Evolutionary conservation across 2,113 vertebrate species (phyloP).

Genomic region (Aleadryas rufinucha): DNA sequence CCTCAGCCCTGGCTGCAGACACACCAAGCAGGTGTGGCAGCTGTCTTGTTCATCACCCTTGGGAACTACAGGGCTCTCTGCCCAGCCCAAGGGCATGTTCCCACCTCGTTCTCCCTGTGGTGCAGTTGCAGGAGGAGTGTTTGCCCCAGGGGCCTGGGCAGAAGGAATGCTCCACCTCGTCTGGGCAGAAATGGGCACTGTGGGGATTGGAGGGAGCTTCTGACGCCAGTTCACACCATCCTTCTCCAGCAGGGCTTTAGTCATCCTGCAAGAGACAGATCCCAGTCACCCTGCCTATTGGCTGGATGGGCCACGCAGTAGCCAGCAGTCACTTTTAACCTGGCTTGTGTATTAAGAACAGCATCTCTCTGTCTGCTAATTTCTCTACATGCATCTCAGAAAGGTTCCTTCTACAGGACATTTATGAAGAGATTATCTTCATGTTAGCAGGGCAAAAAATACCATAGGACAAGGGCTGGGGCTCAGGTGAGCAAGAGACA

Average conservation of each 20-base stretch:
- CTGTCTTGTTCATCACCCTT: neutral
- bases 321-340: neutral
- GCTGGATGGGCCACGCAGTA: neutral
- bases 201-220: conserved; percentile 86
- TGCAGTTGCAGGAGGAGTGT: conserved; percentile 4
- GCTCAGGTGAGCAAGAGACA: neutral
- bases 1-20: neutral
- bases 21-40: neutral
- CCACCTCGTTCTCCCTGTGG: conserved; percentile 43
- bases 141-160: conserved; percentile 1
- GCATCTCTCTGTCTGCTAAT: neutral
- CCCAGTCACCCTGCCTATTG: neutral
- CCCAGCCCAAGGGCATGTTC: neutral
- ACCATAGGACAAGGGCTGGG: neutral
- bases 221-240: conserved; percentile 86
- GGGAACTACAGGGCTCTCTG: neutral
- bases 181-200: conserved; percentile 82
- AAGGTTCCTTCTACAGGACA: neutral
- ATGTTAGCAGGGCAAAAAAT: neutral
- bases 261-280: conserved; percentile 79
- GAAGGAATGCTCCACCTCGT: conserved; percentile 66
- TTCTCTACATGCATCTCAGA: neutral
- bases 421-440: neutral
- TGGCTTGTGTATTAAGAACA: accelerated
- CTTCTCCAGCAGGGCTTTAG: conserved; percentile 82